A percentile compares a stretch with the other conserved stretches of the same genome.
These are phyloP conservation scores for Myrmecobius fasciatus DNA, from an alignment of 2,113 vertebrate species.

Conservation along the genomic window DNA sequence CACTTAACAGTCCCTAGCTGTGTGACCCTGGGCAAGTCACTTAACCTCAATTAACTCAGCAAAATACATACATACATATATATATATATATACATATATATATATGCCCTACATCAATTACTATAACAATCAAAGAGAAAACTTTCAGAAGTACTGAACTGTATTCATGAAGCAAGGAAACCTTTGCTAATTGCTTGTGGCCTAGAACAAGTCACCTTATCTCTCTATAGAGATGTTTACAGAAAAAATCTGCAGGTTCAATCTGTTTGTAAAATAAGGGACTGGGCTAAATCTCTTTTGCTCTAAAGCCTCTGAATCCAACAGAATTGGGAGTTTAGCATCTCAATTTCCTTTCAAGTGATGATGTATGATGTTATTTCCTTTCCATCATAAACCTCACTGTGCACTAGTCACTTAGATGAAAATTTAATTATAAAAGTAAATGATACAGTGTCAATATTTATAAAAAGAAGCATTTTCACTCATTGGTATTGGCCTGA, in stretches of 20 bases:
- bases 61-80: too few relatives aligned
- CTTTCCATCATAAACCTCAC: not conserved
- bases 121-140: constrained; percentile 8
- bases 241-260: not conserved
- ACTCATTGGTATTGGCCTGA: not conserved
- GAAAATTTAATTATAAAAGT: not conserved
- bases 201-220: not conserved
- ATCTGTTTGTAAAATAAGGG: not conserved
- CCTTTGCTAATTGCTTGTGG: not conserved
- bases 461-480: not conserved
- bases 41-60: too few relatives aligned
- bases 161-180: not conserved
- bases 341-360: not conserved
- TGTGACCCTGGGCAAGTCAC: too few relatives aligned
- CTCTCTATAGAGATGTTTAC: not conserved
- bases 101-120: not conserved
- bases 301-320: not conserved
- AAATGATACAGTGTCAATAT: not conserved
- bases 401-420: not conserved
- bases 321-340: not conserved
- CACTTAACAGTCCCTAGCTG: too few relatives aligned
- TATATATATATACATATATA: too few relatives aligned
- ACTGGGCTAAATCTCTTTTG: not conserved
- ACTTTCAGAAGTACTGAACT: constrained; percentile 1
- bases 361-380: not conserved